A percentile compares a stretch with the other conserved stretches of the same genome.
These are phyloP conservation scores for Cyphomyrus discorhynchus DNA, from an alignment of 2,113 vertebrate genomes.

Conservation along the genomic window DNA sequence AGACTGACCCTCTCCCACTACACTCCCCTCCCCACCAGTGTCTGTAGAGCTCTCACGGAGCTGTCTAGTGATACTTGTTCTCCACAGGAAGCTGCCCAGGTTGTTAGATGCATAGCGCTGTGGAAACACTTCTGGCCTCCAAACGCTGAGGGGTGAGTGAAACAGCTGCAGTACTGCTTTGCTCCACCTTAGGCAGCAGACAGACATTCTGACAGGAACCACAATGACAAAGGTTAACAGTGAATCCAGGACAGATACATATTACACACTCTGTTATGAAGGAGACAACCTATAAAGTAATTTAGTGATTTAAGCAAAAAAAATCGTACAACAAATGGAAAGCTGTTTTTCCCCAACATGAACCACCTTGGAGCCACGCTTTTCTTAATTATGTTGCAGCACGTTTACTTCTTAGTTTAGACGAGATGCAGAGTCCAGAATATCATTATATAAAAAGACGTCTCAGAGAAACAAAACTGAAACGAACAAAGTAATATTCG, in stretches of 20 bases:
- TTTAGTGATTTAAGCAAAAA: not conserved
- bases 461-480: not conserved
- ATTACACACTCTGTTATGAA: not conserved
- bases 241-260: not conserved
- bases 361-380: not conserved
- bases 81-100: not conserved
- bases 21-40: not conserved
- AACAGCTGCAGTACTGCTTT: conserved; percentile 13
- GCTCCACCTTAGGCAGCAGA: conserved; percentile 43
- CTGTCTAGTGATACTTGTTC: conserved; percentile 22
- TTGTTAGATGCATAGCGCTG: not conserved
- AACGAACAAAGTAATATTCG: not conserved
- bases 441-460: not conserved
- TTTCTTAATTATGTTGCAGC: not conserved
- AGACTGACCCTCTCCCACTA: not conserved
- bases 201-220: conserved; percentile 48
- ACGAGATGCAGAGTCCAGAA: not conserved
- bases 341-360: not conserved
- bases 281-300: not conserved
- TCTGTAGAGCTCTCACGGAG: conserved; percentile 47
- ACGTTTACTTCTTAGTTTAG: not conserved
- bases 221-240: not conserved
- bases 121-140: not conserved
- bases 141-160: not conserved
- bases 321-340: not conserved